A percentile compares a stretch with the other conserved stretches of the same genome.
Evolutionary conservation across 1,140 invertebrate species (phyloP).

Genomic region (Trachymyrmex septentrionalis): DNA sequence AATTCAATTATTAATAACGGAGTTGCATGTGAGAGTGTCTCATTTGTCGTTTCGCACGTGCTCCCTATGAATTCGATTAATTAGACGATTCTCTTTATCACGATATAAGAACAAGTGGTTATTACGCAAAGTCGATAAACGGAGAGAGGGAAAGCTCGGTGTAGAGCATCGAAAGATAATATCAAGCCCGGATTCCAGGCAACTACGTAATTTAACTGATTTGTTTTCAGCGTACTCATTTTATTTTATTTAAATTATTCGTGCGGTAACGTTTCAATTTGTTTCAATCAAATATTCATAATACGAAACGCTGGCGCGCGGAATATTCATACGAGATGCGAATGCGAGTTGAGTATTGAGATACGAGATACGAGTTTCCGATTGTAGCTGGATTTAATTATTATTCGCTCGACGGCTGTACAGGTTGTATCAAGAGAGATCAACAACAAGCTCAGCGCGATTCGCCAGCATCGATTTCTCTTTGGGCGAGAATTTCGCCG

Average conservation of each 20-base stretch:
- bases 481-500: neutral
- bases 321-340: conserved; percentile 56
- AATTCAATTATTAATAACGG: conserved; percentile 49
- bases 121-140: conserved; percentile 23
- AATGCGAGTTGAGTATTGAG: conserved; percentile 46
- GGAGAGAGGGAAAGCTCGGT: neutral
- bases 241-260: conserved; percentile 54
- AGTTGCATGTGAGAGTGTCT: neutral
- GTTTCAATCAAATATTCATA: conserved; percentile 60
- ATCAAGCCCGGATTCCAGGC: neutral
- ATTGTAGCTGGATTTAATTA: conserved; percentile 60
- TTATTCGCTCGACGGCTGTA: conserved; percentile 47
- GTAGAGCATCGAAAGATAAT: conserved; percentile 10
- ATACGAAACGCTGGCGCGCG: conserved; percentile 22
- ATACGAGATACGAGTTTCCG: conserved; percentile 51
- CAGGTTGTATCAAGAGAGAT: conserved; percentile 31
- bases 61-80: conserved; percentile 46
- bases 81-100: conserved; percentile 38
- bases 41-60: conserved; percentile 37
- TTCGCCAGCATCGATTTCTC: conserved; percentile 25
- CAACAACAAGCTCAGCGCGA: neutral
- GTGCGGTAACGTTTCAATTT: conserved; percentile 54
- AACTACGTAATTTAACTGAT: conserved; percentile 48
- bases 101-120: conserved; percentile 22
- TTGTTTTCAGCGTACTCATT: conserved; percentile 34